A percentile compares a stretch with the other conserved stretches of the same genome.
Conservation (phyloP, 2,888 invertebrate species). For the Scaptomyza reducta region DNA sequence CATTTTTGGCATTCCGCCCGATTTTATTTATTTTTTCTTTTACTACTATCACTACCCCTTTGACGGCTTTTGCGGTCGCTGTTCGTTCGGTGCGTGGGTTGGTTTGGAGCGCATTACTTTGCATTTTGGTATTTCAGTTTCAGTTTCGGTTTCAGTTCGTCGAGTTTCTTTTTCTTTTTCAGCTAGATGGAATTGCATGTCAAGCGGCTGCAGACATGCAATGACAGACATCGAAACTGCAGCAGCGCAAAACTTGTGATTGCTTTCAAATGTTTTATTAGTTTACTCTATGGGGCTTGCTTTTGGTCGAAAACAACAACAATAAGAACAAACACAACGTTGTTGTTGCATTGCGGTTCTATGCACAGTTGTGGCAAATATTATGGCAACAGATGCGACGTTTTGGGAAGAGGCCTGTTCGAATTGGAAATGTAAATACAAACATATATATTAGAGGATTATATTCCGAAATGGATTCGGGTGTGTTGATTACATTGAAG, state of each 20-base stretch:
- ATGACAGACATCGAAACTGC: conserved; percentile 63
- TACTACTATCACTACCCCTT: neutral
- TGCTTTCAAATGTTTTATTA: conserved; percentile 75
- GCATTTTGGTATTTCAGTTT: conserved; percentile 49
- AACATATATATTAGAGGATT: conserved; percentile 16
- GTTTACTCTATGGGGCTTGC: conserved; percentile 39
- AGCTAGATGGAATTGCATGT: conserved; percentile 44
- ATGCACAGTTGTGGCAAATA: conserved; percentile 25
- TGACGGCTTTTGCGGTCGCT: conserved; percentile 16
- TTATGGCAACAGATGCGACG: conserved; percentile 23
- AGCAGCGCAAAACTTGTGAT: conserved; percentile 65
- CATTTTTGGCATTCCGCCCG: conserved; percentile 60
- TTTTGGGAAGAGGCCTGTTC: conserved; percentile 12
- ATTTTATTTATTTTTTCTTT: conserved; percentile 3
- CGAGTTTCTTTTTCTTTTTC: conserved; percentile 13
- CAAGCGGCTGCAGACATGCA: conserved; percentile 62
- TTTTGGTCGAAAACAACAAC: conserved; percentile 1
- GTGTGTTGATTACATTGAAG: neutral
- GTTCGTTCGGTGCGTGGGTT: neutral
- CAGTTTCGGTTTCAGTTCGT: conserved; percentile 40
- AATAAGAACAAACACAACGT: neutral
- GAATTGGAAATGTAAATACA: conserved; percentile 7
- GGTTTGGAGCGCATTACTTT: conserved; percentile 26
- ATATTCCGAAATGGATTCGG: neutral
- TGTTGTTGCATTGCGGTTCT: conserved; percentile 22